Base-by-base conservation (phyloP, 2,888 invertebrate species). In the Erynnis tages region DNA sequence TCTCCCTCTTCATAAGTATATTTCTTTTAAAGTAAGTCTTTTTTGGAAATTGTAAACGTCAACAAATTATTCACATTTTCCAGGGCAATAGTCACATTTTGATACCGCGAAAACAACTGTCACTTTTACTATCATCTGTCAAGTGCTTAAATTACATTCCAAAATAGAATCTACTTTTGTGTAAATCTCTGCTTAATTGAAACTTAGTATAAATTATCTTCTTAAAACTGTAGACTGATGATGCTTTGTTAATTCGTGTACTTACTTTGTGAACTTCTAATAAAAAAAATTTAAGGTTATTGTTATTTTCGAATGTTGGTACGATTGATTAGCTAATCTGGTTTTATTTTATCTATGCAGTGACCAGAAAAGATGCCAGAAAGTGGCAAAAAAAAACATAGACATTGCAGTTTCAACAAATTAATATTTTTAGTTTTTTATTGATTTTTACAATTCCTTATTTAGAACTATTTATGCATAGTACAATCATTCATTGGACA, bases 71-170 rank as follows among this genome's bases (percentile, higher is more conserved):
- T 41, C 56, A 53, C 53, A 57, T 61, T 54, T 58, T 54, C 14
- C 16, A 46, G 23, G 32, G 25, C 7, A 21, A 21, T 23, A 58
- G 55, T 53, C 54, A 54, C 58, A 56, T 52, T 60, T 59, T 54
- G 56, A 62, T 63, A 57, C 63, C 67, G 67, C 68, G 67, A 68
- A 68, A 67, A 58, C 55, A 57, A 60, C 62, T 56, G 67, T 67
- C 67, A 67, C 60, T 30, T 40, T 32, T 13, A 41, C 13, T 37
- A 7, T 41, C 29, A 43, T 2, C 23, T 52, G 10, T 38, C 30
- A 27, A 23, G 10, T 19, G 21, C n/a, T n/a, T 34, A 35, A 16
- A 5, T 17, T 17, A 10, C 10, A 11, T 1, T 0, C 4, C 14
- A 13, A 13, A 3, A 7, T 3, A 14, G 8, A 2, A 34, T 8